phyloP scores from a whole-genome alignment of 2,888 invertebrate genomes.

The Nomada lathburiana region DNA sequence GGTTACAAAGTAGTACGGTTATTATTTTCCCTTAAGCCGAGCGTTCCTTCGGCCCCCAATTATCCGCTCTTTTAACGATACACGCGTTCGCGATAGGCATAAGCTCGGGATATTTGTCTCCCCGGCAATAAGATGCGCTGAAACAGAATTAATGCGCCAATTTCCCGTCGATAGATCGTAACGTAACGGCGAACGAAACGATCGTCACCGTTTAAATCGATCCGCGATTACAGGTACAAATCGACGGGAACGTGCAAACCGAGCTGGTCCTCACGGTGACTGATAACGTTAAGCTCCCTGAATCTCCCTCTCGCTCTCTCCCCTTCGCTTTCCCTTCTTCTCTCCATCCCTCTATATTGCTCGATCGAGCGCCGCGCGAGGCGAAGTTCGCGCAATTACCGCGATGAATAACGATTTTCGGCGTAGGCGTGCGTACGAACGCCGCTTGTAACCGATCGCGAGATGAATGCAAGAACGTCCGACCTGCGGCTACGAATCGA shows the following conservation, averaged over 20 bases:
- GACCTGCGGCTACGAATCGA: constrained; percentile 65
- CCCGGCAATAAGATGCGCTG: neutral
- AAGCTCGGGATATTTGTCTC: constrained; percentile 29
- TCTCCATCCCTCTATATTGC: neutral
- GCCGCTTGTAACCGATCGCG: constrained; percentile 38
- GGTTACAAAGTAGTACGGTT: constrained; percentile 54
- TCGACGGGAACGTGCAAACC: constrained; percentile 19
- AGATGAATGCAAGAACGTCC: constrained; percentile 59
- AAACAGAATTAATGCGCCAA: constrained; percentile 15
- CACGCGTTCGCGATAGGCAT: neutral
- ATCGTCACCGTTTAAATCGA: constrained; percentile 14
- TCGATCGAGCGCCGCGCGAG: neutral
- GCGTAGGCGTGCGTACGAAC: constrained; percentile 52
- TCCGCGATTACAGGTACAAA: constrained; percentile 14
- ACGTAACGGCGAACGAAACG: neutral
- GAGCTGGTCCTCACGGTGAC: constrained; percentile 5
- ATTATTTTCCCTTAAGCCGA: constrained; percentile 47
- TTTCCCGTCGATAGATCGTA: constrained; percentile 11
- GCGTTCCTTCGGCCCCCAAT: constrained; percentile 43
- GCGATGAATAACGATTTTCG: constrained; percentile 65
- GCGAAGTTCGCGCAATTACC: constrained; percentile 59
- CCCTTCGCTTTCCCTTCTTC: no score
- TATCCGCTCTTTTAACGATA: constrained; percentile 52
- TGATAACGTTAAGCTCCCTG: constrained; percentile 32
- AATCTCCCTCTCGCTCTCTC: neutral